These are phyloP conservation scores for Amyelois transitella DNA, from an alignment of 1,140 invertebrate species.

Conservation along the genomic window DNA sequence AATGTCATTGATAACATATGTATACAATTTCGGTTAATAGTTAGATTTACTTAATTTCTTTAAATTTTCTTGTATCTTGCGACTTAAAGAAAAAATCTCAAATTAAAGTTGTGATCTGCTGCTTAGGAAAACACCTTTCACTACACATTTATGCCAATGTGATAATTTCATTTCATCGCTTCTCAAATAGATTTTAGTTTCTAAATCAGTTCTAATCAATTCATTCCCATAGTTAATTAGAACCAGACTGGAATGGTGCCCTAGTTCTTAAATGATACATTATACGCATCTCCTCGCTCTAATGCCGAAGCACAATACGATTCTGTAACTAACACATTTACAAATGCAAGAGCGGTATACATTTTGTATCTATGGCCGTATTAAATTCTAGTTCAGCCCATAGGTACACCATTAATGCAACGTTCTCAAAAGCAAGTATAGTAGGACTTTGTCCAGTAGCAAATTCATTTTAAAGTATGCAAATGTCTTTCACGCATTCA, in stretches of 20 bases:
- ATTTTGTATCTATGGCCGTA: neutral
- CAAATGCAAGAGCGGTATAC: neutral
- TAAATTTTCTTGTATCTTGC: no score
- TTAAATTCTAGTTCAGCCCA: neutral
- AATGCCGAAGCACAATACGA: constrained; percentile 57
- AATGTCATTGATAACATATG: no score
- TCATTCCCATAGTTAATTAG: constrained; percentile 38
- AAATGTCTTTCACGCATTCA: constrained; percentile 35
- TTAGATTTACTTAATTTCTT: no score
- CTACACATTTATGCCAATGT: no score
- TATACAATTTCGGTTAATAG: no score
- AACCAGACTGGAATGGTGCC: constrained; percentile 46
- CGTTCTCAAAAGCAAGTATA: neutral
- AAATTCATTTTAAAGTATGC: constrained; percentile 15
- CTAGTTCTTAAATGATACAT: constrained; percentile 59
- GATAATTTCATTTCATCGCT: no score
- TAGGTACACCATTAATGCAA: neutral
- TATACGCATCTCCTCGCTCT: constrained; percentile 60
- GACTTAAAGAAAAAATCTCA: no score
- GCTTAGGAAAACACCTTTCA: neutral
- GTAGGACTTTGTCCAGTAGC: constrained; percentile 19
- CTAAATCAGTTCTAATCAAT: no score
- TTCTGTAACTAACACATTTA: constrained; percentile 34
- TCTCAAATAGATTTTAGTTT: no score
- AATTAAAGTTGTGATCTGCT: neutral